Evolutionary conservation across 1,140 invertebrate genomes (phyloP).

Genomic region (Conus ventricosus): DNA sequence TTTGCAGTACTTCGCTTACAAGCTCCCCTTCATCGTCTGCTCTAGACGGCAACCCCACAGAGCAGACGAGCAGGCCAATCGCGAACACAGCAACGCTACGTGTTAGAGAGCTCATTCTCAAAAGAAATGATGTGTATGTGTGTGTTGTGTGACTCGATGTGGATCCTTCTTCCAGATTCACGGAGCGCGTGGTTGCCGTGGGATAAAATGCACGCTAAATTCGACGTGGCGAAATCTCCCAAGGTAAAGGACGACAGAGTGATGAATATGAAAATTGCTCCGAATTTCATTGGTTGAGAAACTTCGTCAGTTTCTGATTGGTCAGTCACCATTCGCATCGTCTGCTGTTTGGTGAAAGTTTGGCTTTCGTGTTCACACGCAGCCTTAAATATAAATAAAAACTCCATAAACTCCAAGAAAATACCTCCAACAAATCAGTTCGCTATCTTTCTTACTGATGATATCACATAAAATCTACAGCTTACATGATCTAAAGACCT

Average conservation of each 20-base stretch:
- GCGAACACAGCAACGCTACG: background rate
- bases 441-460: no score
- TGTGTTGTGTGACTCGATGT: background rate
- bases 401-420: no score
- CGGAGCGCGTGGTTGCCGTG: background rate
- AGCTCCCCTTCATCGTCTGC: constrained; percentile 73
- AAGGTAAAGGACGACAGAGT: background rate
- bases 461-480: no score
- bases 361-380: no score
- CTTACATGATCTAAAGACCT: no score
- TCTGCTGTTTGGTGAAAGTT: no score
- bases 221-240: constrained; percentile 33
- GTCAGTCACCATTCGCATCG: background rate
- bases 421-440: no score
- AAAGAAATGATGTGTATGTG: no score
- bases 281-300: background rate
- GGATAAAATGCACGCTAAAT: background rate
- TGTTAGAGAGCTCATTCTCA: constrained; percentile 9
- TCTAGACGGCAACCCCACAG: background rate
- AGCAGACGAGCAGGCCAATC: background rate
- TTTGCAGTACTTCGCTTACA: constrained; percentile 87
- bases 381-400: no score
- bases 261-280: background rate
- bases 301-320: background rate
- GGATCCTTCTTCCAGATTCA: no score